Conservation (phyloP, 2,113 vertebrate genomes). For the Eretmochelys imbricata region DNA sequence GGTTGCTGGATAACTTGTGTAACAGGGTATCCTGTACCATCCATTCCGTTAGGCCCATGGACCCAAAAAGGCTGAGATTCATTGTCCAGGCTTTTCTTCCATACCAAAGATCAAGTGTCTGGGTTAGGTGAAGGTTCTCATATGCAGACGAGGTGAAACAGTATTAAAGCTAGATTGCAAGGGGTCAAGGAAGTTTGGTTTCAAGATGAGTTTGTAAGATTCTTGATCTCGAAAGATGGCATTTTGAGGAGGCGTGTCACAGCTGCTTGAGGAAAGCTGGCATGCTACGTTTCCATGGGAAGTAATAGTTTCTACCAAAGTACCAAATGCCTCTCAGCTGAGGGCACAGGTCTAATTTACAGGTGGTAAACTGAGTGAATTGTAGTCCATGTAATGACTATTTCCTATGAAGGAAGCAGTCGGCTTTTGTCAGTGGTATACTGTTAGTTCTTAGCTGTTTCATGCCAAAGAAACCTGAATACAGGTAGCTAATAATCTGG, state of each 20-base stretch:
- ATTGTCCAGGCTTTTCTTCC: background rate
- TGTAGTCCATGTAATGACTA: background rate
- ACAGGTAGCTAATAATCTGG: too few species aligned
- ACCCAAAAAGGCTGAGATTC: background rate
- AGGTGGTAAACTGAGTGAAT: background rate
- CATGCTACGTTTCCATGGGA: background rate
- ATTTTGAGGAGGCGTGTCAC: background rate
- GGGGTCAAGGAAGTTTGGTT: background rate
- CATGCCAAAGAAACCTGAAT: background rate
- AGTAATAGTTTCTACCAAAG: background rate
- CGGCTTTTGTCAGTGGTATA: background rate
- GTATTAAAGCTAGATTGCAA: background rate
- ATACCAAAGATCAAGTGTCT: background rate
- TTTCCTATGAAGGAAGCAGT: background rate
- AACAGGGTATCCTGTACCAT: background rate
- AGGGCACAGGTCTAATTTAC: background rate
- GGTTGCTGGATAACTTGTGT: background rate
- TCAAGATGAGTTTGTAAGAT: background rate
- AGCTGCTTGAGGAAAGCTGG: background rate
- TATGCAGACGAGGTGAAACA: background rate
- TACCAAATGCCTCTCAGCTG: too few species aligned
- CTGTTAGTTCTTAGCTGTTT: too few species aligned
- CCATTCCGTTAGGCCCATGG: background rate
- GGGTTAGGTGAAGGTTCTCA: background rate
- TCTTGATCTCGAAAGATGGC: background rate